These are phyloP conservation scores for Ophion ellenae DNA, from an alignment of 2,888 invertebrate species.

Conservation along the genomic window DNA sequence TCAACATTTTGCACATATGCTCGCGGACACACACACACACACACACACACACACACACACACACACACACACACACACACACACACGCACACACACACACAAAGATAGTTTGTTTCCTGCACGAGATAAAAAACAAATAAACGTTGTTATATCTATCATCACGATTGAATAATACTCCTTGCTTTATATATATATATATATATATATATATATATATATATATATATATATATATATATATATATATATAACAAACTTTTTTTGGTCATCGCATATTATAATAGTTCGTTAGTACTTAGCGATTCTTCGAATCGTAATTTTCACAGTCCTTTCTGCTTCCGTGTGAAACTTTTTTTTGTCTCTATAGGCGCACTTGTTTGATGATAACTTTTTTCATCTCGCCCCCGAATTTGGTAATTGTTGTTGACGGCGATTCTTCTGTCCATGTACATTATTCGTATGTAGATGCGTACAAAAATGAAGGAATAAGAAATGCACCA, in stretches of 20 bases:
- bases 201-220: neutral
- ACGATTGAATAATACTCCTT: conserved; percentile 53
- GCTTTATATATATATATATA: neutral
- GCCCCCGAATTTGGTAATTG: conserved; percentile 8
- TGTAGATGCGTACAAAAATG: conserved; percentile 64
- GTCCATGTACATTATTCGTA: conserved; percentile 42
- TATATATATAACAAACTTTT: conserved; percentile 65
- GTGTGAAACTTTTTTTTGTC: conserved; percentile 34
- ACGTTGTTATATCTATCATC: conserved; percentile 55
- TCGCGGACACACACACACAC: neutral
- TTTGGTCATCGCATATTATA: conserved; percentile 70
- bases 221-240: neutral
- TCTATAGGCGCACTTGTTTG: conserved; percentile 39
- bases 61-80: conserved; percentile 48
- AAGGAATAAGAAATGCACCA: conserved; percentile 63
- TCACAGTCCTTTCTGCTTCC: conserved; percentile 38
- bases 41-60: conserved; percentile 41
- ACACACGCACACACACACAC: conserved; percentile 51
- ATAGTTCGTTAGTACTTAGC: conserved; percentile 60
- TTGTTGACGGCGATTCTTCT: conserved; percentile 5
- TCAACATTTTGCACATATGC: conserved; percentile 3
- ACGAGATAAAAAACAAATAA: conserved; percentile 62
- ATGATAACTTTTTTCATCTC: neutral
- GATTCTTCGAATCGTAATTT: conserved; percentile 35
- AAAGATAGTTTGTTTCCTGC: conserved; percentile 45